A percentile compares a stretch with the other conserved stretches of the same genome.
Conservation (phyloP, 2,797 vertebrate genomes). For the Todus mexicanus region DNA sequence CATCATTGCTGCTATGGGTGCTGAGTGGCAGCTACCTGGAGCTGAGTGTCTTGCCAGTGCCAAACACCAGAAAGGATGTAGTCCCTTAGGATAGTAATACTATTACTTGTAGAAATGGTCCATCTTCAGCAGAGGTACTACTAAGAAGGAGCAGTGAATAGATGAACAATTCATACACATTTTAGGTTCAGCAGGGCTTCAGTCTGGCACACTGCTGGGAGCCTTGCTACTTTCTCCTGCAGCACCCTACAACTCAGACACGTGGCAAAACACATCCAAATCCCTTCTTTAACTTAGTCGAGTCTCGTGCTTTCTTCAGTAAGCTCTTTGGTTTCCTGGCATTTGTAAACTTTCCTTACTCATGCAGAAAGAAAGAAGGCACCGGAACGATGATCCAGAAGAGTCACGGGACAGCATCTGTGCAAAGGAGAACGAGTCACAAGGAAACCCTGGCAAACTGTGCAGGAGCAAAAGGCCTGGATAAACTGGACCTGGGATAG, state of each 20-base stretch:
- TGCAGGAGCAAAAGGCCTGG: neutral
- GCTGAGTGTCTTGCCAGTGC: neutral
- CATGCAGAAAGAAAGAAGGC: neutral
- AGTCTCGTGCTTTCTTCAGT: neutral
- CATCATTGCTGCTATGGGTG: neutral
- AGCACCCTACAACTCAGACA: neutral
- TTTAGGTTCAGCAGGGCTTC: neutral
- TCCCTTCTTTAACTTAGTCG: neutral
- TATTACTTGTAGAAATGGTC: neutral
- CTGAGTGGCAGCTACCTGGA: neutral
- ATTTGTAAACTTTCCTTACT: neutral
- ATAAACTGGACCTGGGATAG: neutral
- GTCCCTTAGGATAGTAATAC: neutral
- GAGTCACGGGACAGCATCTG: neutral
- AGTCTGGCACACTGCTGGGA: fast-evolving
- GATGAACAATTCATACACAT: neutral
- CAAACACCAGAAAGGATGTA: neutral
- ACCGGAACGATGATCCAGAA: neutral
- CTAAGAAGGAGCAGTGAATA: neutral
- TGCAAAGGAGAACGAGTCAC: neutral
- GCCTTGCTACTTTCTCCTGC: neutral
- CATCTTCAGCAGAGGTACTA: neutral
- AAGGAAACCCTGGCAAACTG: neutral
- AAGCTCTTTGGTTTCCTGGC: neutral
- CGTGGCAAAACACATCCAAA: neutral